Percentiles rank a stretch among this genome's conserved stretches.
These are phyloP conservation scores for Oedothorax gibbosus DNA, from an alignment of 1,140 invertebrate genomes.

Conservation along the genomic window DNA sequence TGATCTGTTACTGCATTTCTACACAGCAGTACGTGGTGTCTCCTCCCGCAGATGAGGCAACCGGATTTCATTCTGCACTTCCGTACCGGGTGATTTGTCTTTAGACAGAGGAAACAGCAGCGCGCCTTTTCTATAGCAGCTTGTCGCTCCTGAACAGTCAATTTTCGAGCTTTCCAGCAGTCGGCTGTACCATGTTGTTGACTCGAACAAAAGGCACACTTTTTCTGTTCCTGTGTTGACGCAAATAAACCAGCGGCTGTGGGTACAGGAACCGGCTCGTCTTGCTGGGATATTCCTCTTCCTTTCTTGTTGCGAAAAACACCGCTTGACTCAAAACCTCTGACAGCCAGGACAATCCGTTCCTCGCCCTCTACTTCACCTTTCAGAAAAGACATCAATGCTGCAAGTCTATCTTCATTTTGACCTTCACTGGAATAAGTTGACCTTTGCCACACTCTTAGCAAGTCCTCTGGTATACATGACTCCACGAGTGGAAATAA, in stretches of 20 bases:
- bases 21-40: constrained; percentile 14
- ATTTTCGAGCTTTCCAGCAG: constrained; percentile 6
- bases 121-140: background rate
- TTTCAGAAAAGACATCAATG: too few relatives aligned
- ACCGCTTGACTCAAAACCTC: too few relatives aligned
- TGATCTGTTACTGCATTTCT: constrained; percentile 18
- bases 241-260: constrained; percentile 13
- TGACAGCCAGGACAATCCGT: too few relatives aligned
- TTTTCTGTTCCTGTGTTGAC: background rate
- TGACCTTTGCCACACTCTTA: too few relatives aligned
- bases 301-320: too few relatives aligned
- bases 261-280: background rate
- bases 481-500: too few relatives aligned
- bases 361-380: too few relatives aligned
- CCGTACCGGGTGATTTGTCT: background rate
- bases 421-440: too few relatives aligned
- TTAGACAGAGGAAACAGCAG: constrained; percentile 21
- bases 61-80: constrained; percentile 13
- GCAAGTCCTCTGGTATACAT: too few relatives aligned
- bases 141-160: constrained; percentile 19
- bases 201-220: constrained; percentile 18
- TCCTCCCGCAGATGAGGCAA: constrained; percentile 18
- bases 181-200: constrained; percentile 7
- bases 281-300: too few relatives aligned
- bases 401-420: too few relatives aligned